Conservation (phyloP, 2,113 vertebrate species). For the Chionomys nivalis region DNA sequence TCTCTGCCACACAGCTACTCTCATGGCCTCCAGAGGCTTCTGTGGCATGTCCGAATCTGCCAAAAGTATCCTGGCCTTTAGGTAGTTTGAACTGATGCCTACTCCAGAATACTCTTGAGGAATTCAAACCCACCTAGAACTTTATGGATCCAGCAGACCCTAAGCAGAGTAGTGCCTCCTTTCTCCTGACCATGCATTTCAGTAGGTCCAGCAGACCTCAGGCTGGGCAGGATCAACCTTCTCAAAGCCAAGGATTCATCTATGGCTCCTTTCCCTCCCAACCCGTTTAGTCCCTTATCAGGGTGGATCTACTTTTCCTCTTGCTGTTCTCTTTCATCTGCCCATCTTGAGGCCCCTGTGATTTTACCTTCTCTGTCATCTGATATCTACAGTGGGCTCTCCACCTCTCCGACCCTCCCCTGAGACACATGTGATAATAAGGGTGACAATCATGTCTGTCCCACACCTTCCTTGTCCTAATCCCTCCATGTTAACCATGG, state of each 20-base stretch:
- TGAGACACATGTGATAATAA: background rate
- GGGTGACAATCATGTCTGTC: accelerated
- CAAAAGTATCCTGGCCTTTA: background rate
- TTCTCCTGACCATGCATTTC: background rate
- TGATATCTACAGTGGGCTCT: background rate
- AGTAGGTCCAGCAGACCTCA: background rate
- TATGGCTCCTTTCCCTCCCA: too few species aligned
- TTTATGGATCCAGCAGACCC: background rate
- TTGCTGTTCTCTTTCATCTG: background rate
- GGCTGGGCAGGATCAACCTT: accelerated
- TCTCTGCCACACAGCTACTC: too few species aligned
- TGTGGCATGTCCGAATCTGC: accelerated
- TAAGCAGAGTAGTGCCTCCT: background rate
- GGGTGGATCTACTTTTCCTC: accelerated
- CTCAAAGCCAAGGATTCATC: background rate
- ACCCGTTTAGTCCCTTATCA: background rate
- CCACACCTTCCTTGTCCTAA: background rate
- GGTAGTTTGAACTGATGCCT: background rate
- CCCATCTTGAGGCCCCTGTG: too few species aligned
- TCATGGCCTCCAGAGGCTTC: background rate
- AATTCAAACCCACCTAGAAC: background rate
- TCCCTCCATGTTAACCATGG: background rate
- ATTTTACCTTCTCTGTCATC: background rate
- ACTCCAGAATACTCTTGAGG: background rate
- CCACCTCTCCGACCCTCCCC: background rate